Conservation (phyloP, 2,888 invertebrate species). For the Acanthosepion lycidas region DNA sequence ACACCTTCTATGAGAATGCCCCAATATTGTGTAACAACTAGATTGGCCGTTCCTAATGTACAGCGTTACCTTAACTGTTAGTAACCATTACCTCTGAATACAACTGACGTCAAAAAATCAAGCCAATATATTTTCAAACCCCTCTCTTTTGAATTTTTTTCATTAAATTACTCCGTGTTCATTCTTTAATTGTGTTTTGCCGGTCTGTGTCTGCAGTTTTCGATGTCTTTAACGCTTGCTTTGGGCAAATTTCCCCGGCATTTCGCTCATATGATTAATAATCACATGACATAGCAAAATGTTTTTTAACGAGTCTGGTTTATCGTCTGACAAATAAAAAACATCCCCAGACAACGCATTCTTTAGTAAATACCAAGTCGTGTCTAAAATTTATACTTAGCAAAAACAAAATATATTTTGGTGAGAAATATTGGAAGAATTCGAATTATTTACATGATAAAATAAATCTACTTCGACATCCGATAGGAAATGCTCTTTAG, state of each 20-base stretch:
- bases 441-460: too few species aligned
- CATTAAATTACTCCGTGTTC: background rate
- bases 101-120: too few species aligned
- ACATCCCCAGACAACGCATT: background rate
- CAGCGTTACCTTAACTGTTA: too few species aligned
- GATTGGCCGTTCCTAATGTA: too few species aligned
- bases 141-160: background rate
- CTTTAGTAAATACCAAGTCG: background rate
- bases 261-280: background rate
- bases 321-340: too few species aligned
- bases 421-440: background rate
- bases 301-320: too few species aligned
- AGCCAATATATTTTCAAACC: too few species aligned
- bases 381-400: background rate
- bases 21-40: too few species aligned
- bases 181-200: background rate
- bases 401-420: background rate
- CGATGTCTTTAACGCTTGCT: background rate
- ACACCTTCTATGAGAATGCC: too few species aligned
- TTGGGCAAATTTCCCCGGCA: background rate
- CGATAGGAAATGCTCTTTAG: too few species aligned
- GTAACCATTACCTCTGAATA: too few species aligned
- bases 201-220: background rate
- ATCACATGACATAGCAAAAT: background rate
- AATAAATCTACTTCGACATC: too few species aligned